phyloP scores from a whole-genome alignment of 2,888 invertebrate genomes.

The Diarsia dahlii region DNA sequence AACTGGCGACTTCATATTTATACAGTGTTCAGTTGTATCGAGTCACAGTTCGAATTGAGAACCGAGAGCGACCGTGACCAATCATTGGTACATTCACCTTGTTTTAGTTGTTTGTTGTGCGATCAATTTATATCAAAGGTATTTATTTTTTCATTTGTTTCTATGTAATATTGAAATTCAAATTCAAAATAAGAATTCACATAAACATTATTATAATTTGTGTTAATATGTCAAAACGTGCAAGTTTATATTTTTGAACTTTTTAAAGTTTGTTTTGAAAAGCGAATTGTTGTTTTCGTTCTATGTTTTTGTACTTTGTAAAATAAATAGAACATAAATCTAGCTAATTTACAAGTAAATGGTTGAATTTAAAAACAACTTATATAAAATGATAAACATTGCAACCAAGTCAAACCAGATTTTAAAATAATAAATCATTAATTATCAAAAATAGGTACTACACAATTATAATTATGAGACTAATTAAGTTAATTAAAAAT shows the following conservation, averaged over 20 bases:
- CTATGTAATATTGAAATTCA: not conserved
- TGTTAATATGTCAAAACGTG: not conserved
- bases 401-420: not conserved
- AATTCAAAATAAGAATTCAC: not conserved
- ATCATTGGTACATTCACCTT: slow-evolving; percentile 50
- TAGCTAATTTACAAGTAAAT: not conserved
- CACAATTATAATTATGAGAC: not conserved
- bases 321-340: not conserved
- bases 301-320: not conserved
- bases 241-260: not conserved
- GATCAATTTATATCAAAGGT: slow-evolving; percentile 44
- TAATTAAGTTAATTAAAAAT: not conserved
- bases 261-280: not conserved
- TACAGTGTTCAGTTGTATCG: slow-evolving; percentile 59
- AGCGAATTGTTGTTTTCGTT: not conserved
- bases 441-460: not conserved
- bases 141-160: slow-evolving; percentile 28
- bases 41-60: slow-evolving; percentile 66
- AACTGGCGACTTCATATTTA: slow-evolving; percentile 67
- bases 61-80: slow-evolving; percentile 47
- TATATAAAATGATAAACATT: not conserved
- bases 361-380: not conserved
- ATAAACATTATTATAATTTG: not conserved
- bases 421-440: not conserved
- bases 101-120: slow-evolving; percentile 36